Percentiles rank a stretch among this genome's conserved stretches.
Conservation (phyloP, 2,113 vertebrate genomes). For the Crotalus helleri region DNA sequence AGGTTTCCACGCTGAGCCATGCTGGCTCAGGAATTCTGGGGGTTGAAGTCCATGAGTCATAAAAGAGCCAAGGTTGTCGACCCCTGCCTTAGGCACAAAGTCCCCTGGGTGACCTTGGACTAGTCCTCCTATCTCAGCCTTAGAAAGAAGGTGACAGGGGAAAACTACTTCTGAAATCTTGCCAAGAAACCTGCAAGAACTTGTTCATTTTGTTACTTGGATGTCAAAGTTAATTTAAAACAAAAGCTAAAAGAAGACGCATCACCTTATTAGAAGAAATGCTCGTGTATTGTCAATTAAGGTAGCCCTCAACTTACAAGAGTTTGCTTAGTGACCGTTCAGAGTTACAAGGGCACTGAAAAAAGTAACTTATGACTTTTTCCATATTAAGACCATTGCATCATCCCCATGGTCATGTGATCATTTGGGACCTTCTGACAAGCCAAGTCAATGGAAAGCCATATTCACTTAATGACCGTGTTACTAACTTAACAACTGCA, state of each 20-base stretch:
- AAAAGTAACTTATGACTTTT: neutral
- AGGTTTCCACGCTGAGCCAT: too few species aligned
- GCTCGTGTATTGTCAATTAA: neutral
- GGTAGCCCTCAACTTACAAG: neutral
- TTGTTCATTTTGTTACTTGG: neutral
- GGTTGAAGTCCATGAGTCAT: too few species aligned
- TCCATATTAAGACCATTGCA: neutral
- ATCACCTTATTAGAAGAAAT: neutral
- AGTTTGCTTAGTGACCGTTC: neutral
- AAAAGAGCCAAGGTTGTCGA: too few species aligned
- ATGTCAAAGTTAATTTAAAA: neutral
- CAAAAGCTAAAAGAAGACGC: neutral
- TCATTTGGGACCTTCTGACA: neutral
- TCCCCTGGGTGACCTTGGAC: neutral
- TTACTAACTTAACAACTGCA: neutral
- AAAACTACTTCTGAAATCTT: neutral
- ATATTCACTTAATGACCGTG: neutral
- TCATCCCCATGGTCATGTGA: neutral
- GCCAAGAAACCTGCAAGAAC: neutral
- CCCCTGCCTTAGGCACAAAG: neutral
- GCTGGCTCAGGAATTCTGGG: too few species aligned
- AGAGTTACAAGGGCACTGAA: neutral
- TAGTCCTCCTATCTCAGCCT: neutral
- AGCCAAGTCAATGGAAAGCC: too few species aligned
- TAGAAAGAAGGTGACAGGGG: neutral